phyloP scores from a whole-genome alignment of 2,113 vertebrate species.

The Lepisosteus osseus region DNA sequence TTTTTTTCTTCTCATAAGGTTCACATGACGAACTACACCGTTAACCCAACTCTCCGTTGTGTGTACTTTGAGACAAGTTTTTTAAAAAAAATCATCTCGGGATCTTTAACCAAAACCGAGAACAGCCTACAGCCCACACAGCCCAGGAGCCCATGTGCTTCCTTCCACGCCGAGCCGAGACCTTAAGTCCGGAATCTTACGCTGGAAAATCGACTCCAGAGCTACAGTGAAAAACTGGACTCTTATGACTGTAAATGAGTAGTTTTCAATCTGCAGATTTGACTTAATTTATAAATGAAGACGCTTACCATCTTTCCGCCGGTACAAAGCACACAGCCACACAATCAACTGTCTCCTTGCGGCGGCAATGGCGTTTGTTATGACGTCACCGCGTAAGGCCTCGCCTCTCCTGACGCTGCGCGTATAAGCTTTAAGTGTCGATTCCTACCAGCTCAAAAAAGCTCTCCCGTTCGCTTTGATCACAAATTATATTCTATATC shows the following conservation, averaged over 20 bases:
- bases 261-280: neutral
- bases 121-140: neutral
- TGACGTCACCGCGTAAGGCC: constrained; percentile 10
- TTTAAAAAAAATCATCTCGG: neutral
- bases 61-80: too few relatives aligned
- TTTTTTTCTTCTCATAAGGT: too few relatives aligned
- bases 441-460: too few relatives aligned
- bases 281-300: neutral
- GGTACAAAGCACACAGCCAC: constrained; percentile 23
- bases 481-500: too few relatives aligned
- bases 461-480: too few relatives aligned
- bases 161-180: neutral
- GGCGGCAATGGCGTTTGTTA: constrained; percentile 15
- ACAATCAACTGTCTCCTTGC: neutral
- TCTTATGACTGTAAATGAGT: neutral
- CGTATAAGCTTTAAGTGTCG: too few relatives aligned
- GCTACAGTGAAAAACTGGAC: constrained; percentile 11
- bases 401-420: neutral
- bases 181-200: too few relatives aligned
- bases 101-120: neutral
- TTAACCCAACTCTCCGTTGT: too few relatives aligned
- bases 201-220: constrained; percentile 25
- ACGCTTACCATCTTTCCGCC: constrained; percentile 61
- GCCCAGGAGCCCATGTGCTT: constrained; percentile 51
- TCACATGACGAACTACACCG: too few relatives aligned